phyloP scores from a whole-genome alignment of 2,888 invertebrate species.

The Sesia apiformis region DNA sequence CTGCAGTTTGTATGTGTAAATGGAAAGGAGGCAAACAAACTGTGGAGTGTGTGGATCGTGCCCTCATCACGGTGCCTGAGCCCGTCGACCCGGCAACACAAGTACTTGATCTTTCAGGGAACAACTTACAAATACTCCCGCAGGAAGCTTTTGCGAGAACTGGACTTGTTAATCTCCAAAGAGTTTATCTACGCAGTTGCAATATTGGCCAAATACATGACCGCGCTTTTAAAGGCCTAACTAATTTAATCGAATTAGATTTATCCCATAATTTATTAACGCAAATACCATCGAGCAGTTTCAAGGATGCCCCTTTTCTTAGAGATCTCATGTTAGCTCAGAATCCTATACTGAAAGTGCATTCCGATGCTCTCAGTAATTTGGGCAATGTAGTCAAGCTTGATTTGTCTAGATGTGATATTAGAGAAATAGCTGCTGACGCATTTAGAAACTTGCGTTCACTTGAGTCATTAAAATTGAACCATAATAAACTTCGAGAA shows the following conservation, averaged over 20 bases:
- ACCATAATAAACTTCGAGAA: constrained; percentile 85
- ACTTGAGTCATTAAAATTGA: constrained; percentile 85
- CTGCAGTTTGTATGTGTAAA: constrained; percentile 89
- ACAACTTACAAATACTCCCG: constrained; percentile 88
- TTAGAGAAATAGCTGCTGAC: constrained; percentile 82
- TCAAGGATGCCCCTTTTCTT: constrained; percentile 86
- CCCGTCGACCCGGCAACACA: constrained; percentile 92
- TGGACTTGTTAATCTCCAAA: constrained; percentile 89
- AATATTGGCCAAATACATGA: constrained; percentile 90
- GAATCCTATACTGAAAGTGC: constrained; percentile 88
- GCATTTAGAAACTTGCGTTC: constrained; percentile 83
- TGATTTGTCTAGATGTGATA: constrained; percentile 87
- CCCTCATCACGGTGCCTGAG: constrained; percentile 88
- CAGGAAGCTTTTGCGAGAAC: constrained; percentile 87
- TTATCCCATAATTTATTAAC: constrained; percentile 88
- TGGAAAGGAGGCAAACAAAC: constrained; percentile 96
- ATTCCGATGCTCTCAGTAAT: constrained; percentile 81
- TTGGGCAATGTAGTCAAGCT: constrained; percentile 86
- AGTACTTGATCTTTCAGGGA: constrained; percentile 91
- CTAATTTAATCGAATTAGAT: constrained; percentile 92
- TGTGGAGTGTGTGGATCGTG: constrained; percentile 90
- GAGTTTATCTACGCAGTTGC: constrained; percentile 88
- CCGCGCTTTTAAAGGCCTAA: constrained; percentile 88
- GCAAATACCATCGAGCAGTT: constrained; percentile 85
- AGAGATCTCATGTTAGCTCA: constrained; percentile 86